Evolutionary conservation across 2,797 vertebrate genomes (phyloP).

Genomic region (Tenualosa ilisha): DNA sequence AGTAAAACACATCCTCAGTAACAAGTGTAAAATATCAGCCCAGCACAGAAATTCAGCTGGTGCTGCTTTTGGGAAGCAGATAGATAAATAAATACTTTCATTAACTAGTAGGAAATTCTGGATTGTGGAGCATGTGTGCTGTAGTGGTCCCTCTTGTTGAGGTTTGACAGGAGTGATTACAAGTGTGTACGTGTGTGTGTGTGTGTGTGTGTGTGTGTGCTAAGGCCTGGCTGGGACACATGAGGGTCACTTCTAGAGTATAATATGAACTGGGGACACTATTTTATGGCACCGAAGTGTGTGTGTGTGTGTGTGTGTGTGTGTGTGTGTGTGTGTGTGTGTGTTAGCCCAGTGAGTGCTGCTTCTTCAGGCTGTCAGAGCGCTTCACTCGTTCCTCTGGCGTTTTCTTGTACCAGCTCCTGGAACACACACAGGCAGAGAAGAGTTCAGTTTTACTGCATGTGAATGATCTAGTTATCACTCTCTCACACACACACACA

Average conservation of each 20-base stretch:
- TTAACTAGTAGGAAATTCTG: no score
- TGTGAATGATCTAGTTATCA: no score
- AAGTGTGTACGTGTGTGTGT: neutral
- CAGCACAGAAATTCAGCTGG: no score
- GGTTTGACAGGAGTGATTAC: neutral
- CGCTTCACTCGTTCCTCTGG: slow-evolving; percentile 68
- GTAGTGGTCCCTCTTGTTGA: neutral
- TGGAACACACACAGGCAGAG: slow-evolving; percentile 54
- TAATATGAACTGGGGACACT: neutral
- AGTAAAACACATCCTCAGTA: no score
- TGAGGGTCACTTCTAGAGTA: neutral
- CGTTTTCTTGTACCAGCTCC: slow-evolving; percentile 92
- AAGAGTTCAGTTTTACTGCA: slow-evolving; percentile 52
- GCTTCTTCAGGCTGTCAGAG: slow-evolving; percentile 66
- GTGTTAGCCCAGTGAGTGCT: slow-evolving; percentile 67
- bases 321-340: neutral
- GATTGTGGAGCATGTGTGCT: no score
- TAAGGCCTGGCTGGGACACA: neutral
- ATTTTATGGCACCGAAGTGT: neutral
- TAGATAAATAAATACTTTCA: no score
- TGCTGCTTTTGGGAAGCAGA: no score
- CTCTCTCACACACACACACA: no score
- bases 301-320: neutral
- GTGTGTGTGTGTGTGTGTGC: neutral
- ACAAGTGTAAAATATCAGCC: no score